Base-by-base conservation (phyloP, 2,113 vertebrate species). In the Eublepharis macularius region DNA sequence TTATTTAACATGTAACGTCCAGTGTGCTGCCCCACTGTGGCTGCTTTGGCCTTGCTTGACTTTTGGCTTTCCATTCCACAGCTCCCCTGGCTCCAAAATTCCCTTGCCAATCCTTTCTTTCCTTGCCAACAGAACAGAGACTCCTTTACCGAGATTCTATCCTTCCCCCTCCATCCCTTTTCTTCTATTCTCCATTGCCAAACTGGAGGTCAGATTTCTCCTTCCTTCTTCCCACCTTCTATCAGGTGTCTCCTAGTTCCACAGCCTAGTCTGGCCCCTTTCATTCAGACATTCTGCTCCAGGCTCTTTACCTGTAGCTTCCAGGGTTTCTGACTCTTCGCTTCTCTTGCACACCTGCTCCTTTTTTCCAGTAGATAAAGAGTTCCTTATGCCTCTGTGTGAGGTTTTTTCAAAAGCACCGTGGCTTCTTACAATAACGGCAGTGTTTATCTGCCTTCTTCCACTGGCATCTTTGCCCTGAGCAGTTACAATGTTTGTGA, bases 241-340 rank as follows among this genome's bases (percentile, higher is more conserved):
- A 26, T 41, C 70, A 19, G 39, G 12, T 2, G 29, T 13, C 11
- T 6, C 24, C 41, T 43, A 0, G 6, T 74, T 5, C 17, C 19
- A 29, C 21, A 29, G 14, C 29, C 73, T n/a, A 14, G 10, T 32
- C 6, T 51, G 8, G 11, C 17, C n/a, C 32, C 49, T 21, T 16
- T 43, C 17, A 34, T 47, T 75, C 4, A 8, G 45, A 76, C 45
- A 51, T 16, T 16, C n/a, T 16, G 16, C 32, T 10, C 11, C 54
- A 14, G 11, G 19, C n/a, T 24, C 24, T 34, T 26, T 54, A 36
- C 36, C 36, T 14, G 9, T 65, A 36, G 2, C 10, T 45, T 63
- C 11, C 34, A 34, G 14, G 24, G 8, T 16, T 14, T 36, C 6
- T 3, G 8, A 1, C 4, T 7, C n/a, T 9, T 17, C 1, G 3